Base-by-base conservation (phyloP, 2,797 vertebrate genomes). In the Rhinatrema bivittatum region DNA sequence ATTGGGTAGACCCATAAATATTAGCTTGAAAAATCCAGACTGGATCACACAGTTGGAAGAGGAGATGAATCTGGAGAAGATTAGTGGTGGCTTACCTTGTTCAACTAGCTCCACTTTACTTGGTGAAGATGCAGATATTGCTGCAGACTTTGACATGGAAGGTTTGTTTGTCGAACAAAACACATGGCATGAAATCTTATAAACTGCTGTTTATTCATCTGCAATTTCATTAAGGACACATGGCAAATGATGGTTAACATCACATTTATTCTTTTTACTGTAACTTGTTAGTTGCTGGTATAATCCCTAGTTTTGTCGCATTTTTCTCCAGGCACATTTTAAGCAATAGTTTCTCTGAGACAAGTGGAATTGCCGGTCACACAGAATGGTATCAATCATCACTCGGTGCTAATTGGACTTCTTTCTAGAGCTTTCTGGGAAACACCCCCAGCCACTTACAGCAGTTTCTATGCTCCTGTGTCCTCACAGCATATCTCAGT, bases 131-230 rank as follows among this genome's bases (percentile, higher is more conserved):
- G 82, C 87, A 0, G 88, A 94, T 25, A 74, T 98, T 56, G 72
- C 86, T 13, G 90, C 92, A 20, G 94, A 98, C 62, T 99, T 89
- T 8, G 93, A 97, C 29, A 95, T 99, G 93, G 96, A 99, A 87
- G 96, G 96, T 98, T 41, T 35, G 79, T 70, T 29, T 29, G n/a
- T n/a, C n/a, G n/a, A n/a, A n/a, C n/a, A n/a, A n/a, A n/a, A n/a
- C n/a, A n/a, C n/a, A 23, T 29, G 42, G 36, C 16, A 6, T 42
- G 10, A 4, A 26, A 15, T 11, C n/a, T 9, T 2, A 3, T 3
- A n/a, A n/a, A n/a, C n/a, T n/a, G n/a, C n/a, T n/a, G n/a, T 22
- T 29, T 26, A 3, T 15, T 18, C 3, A 42, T 12, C 16, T n/a
- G n/a, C 48, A 14, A 49, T 44, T 20, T 20, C 5, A 7, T 26